A percentile compares a stretch with the other conserved stretches of the same genome.
phyloP scores from a whole-genome alignment of 1,140 invertebrate genomes.

The Daktulosphaira vitifoliae region DNA sequence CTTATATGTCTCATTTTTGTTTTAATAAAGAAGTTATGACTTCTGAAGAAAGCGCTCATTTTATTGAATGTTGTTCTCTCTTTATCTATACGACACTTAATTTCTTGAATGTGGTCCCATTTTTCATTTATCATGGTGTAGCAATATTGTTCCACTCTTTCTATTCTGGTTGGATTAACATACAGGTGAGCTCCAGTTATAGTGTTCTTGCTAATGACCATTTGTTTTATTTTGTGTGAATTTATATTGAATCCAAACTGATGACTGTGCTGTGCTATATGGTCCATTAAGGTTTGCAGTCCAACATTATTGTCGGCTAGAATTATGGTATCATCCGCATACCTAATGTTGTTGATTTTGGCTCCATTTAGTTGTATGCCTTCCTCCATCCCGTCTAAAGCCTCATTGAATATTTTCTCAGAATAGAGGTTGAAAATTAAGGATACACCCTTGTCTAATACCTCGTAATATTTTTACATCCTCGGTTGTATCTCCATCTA shows the following conservation, averaged over 20 bases:
- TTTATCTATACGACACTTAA: slow-evolving; percentile 25
- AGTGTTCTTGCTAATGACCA: slow-evolving; percentile 12
- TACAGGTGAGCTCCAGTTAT: neutral
- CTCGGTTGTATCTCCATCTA: neutral
- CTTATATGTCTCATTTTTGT: slow-evolving; percentile 21
- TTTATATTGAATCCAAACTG: slow-evolving; percentile 32
- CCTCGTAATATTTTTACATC: neutral
- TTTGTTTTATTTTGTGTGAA: slow-evolving; percentile 29
- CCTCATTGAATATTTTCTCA: slow-evolving; percentile 21
- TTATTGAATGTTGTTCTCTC: slow-evolving; percentile 28
- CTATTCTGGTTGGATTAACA: neutral
- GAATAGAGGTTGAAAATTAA: slow-evolving; percentile 41
- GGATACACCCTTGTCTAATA: slow-evolving; percentile 35
- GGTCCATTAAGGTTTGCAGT: slow-evolving; percentile 21
- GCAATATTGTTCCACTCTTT: slow-evolving; percentile 19
- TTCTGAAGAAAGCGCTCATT: slow-evolving; percentile 24
- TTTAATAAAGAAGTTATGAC: slow-evolving; percentile 9
- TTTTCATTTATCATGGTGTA: slow-evolving; percentile 32
- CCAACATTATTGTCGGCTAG: slow-evolving; percentile 10
- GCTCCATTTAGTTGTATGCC: slow-evolving; percentile 19
- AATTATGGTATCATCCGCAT: slow-evolving; percentile 33
- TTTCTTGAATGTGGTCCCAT: slow-evolving; percentile 22
- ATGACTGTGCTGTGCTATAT: slow-evolving; percentile 16
- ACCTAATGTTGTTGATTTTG: slow-evolving; percentile 31
- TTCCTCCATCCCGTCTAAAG: slow-evolving; percentile 12